A percentile compares a stretch with the other conserved stretches of the same genome.
These are phyloP conservation scores for Perognathus longimembris DNA, from an alignment of 2,113 vertebrate genomes.

Conservation along the genomic window DNA sequence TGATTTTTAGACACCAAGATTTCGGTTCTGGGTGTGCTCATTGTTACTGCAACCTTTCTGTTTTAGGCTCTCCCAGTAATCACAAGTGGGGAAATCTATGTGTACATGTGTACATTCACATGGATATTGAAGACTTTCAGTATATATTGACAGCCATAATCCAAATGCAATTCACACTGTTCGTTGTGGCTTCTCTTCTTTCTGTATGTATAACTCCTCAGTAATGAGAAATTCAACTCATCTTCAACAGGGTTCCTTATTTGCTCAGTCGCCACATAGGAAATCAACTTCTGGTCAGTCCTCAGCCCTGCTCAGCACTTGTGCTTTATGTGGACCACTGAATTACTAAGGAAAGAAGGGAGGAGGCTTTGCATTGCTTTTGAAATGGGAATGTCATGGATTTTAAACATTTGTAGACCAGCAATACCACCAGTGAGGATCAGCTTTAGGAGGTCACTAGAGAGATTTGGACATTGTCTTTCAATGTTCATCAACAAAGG, in stretches of 20 bases:
- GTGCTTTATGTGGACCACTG: background rate
- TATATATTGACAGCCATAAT: background rate
- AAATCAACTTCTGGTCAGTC: background rate
- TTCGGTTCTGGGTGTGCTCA: background rate
- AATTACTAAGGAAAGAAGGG: background rate
- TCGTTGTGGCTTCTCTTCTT: background rate
- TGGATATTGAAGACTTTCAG: background rate
- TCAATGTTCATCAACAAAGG: no score
- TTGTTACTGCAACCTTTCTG: background rate
- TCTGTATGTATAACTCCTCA: background rate
- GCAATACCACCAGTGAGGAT: no score
- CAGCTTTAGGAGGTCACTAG: no score
- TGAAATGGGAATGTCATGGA: no score
- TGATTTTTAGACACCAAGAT: slow-evolving; percentile 10
- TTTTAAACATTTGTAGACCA: no score
- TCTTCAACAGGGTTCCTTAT: background rate
- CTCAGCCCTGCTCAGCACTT: background rate
- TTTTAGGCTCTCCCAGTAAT: background rate
- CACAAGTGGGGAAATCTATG: background rate
- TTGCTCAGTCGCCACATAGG: background rate
- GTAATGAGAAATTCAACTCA: background rate
- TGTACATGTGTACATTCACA: no score
- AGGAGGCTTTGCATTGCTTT: background rate
- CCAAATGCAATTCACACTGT: background rate
- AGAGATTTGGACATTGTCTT: no score